Evolutionary conservation across 2,888 invertebrate genomes (phyloP).

Genomic region (Plutella xylostella): DNA sequence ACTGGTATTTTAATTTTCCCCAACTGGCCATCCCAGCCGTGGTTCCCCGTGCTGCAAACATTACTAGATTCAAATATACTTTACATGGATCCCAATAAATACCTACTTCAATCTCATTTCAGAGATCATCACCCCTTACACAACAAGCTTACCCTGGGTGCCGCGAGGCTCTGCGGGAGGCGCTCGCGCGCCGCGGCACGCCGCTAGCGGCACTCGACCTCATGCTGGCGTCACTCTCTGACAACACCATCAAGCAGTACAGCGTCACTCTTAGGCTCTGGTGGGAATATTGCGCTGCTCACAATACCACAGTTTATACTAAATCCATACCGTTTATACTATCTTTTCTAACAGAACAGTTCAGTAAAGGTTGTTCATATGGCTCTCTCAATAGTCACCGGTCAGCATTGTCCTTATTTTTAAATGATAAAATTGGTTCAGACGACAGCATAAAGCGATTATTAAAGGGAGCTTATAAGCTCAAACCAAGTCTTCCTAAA

Average conservation of each 20-base stretch:
- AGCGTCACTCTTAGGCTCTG: background rate
- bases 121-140: slow-evolving; percentile 11
- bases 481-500: background rate
- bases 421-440: background rate
- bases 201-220: background rate
- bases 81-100: slow-evolving; percentile 7
- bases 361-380: background rate
- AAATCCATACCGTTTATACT: background rate
- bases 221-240: background rate
- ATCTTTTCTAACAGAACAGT: background rate
- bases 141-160: slow-evolving; percentile 8
- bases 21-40: slow-evolving; percentile 23
- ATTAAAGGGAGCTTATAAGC: slow-evolving; percentile 1
- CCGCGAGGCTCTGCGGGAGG: too few species aligned
- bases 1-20: slow-evolving; percentile 26
- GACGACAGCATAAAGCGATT: background rate
- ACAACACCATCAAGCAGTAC: background rate
- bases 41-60: slow-evolving; percentile 23
- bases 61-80: slow-evolving; percentile 7
- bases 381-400: background rate
- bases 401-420: background rate
- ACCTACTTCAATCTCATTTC: slow-evolving; percentile 11
- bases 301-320: background rate
- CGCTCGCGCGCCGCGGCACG: background rate
- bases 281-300: background rate